Percentiles rank a stretch among this genome's conserved stretches.
phyloP scores from a whole-genome alignment of 2,888 invertebrate species.

The Meteorus colon region DNA sequence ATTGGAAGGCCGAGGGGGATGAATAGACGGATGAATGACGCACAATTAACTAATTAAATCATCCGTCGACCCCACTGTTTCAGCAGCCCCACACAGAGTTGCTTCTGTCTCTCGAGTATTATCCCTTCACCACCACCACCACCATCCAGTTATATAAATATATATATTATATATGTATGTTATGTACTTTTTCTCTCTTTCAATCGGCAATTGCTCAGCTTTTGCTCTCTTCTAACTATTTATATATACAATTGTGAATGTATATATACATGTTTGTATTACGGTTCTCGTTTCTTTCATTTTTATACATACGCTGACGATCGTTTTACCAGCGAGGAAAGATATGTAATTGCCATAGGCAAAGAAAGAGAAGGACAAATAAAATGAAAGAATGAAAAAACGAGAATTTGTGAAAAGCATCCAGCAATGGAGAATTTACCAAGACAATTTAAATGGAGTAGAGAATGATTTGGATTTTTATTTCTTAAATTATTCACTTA shows the following conservation, averaged over 20 bases:
- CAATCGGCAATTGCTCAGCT: slow-evolving; percentile 36
- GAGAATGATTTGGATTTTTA: neutral
- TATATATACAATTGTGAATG: slow-evolving; percentile 43
- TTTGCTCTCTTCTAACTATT: slow-evolving; percentile 44
- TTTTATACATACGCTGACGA: neutral
- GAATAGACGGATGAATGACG: slow-evolving; percentile 73
- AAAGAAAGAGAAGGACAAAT: slow-evolving; percentile 17
- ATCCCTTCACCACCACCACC: slow-evolving; percentile 55
- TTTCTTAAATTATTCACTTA: slow-evolving; percentile 14
- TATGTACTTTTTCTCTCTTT: slow-evolving; percentile 37
- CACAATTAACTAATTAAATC: slow-evolving; percentile 73
- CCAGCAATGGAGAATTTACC: slow-evolving; percentile 3
- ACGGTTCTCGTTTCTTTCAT: neutral
- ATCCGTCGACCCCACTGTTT: slow-evolving; percentile 67
- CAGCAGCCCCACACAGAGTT: slow-evolving; percentile 41
- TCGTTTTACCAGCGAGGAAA: slow-evolving; percentile 22
- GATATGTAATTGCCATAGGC: slow-evolving; percentile 40
- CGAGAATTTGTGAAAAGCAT: slow-evolving; percentile 34
- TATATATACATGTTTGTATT: slow-evolving; percentile 36
- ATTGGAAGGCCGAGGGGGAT: slow-evolving; percentile 60
- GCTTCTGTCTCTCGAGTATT: slow-evolving; percentile 66
- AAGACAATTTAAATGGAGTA: neutral
- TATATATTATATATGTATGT: neutral
- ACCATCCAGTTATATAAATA: slow-evolving; percentile 17
- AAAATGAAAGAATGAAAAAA: slow-evolving; percentile 18